Evolutionary conservation across 2,888 invertebrate species (phyloP).

Genomic region (Leptopilina myrica): DNA sequence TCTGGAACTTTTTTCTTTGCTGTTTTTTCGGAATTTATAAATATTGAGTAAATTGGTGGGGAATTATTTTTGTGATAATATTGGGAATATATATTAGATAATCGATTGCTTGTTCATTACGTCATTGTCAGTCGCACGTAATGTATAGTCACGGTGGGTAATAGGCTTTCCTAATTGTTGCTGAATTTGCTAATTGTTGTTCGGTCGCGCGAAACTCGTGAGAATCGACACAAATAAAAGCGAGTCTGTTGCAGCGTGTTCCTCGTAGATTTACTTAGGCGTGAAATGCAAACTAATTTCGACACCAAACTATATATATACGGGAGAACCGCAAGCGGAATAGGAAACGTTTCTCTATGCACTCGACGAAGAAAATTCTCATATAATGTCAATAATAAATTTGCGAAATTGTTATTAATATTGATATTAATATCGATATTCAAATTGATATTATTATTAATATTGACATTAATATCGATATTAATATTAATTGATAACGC

Average conservation of each 20-base stretch:
- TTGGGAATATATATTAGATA: constrained; percentile 56
- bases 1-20: too few relatives aligned
- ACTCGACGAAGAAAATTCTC: constrained; percentile 3
- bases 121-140: constrained; percentile 52
- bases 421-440: too few relatives aligned
- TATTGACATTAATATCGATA: too few relatives aligned
- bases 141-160: constrained; percentile 29
- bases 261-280: constrained; percentile 14
- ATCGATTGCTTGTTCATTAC: constrained; percentile 59
- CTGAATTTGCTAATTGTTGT: constrained; percentile 55
- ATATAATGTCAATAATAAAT: not conserved
- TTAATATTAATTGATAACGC: too few relatives aligned
- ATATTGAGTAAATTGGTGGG: too few relatives aligned
- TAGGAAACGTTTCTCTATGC: constrained; percentile 8
- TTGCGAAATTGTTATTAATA: too few relatives aligned
- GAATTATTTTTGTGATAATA: too few relatives aligned
- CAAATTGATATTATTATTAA: too few relatives aligned
- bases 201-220: constrained; percentile 49
- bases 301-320: constrained; percentile 1
- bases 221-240: constrained; percentile 42
- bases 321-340: not conserved
- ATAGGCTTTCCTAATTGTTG: constrained; percentile 43
- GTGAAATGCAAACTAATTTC: constrained; percentile 35
- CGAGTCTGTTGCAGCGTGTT: constrained; percentile 7
- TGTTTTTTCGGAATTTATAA: too few relatives aligned